Evolutionary conservation across 2,797 vertebrate genomes (phyloP).

Genomic region (Pelochelys cantorii): DNA sequence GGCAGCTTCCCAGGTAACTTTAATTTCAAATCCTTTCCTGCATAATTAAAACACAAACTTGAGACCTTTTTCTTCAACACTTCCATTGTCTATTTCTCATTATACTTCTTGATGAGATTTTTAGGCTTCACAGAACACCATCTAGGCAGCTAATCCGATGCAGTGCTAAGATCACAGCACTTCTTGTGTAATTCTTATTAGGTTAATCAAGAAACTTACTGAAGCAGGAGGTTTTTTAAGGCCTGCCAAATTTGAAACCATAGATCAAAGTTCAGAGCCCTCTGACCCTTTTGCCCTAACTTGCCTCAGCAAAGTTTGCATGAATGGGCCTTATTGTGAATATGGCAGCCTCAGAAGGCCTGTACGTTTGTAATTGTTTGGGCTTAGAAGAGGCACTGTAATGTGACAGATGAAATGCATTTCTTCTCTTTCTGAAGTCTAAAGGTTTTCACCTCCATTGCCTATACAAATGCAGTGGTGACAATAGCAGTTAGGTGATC

Average conservation of each 20-base stretch:
- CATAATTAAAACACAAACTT: slow-evolving; percentile 69
- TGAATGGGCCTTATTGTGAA: slow-evolving; percentile 72
- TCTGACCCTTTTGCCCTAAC: slow-evolving; percentile 67
- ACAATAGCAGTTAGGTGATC: slow-evolving; percentile 73
- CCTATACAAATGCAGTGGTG: slow-evolving; percentile 28
- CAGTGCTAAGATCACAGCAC: slow-evolving; percentile 67
- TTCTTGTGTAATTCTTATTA: slow-evolving; percentile 71
- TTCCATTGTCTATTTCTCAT: slow-evolving; percentile 70
- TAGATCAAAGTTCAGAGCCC: slow-evolving; percentile 78
- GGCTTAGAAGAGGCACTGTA: slow-evolving; percentile 61
- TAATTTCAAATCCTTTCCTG: slow-evolving; percentile 39
- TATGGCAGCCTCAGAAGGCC: slow-evolving; percentile 41
- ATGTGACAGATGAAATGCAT: slow-evolving; percentile 62
- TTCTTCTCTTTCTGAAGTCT: slow-evolving; percentile 60
- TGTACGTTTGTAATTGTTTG: slow-evolving; percentile 74
- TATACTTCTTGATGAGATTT: slow-evolving; percentile 67
- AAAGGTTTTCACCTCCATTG: slow-evolving; percentile 58
- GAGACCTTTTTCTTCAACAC: slow-evolving; percentile 27
- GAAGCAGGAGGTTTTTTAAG: slow-evolving; percentile 74
- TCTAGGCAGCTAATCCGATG: slow-evolving; percentile 68
- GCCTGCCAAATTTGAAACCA: slow-evolving; percentile 71
- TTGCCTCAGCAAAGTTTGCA: slow-evolving; percentile 44
- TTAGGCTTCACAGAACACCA: slow-evolving; percentile 67
- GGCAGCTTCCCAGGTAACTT: slow-evolving; percentile 40
- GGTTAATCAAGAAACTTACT: slow-evolving; percentile 76